Evolutionary conservation across 2,113 vertebrate species (phyloP), one percentile per base, ranked within the genome.

Genomic region (Carassius auratus): DNA sequence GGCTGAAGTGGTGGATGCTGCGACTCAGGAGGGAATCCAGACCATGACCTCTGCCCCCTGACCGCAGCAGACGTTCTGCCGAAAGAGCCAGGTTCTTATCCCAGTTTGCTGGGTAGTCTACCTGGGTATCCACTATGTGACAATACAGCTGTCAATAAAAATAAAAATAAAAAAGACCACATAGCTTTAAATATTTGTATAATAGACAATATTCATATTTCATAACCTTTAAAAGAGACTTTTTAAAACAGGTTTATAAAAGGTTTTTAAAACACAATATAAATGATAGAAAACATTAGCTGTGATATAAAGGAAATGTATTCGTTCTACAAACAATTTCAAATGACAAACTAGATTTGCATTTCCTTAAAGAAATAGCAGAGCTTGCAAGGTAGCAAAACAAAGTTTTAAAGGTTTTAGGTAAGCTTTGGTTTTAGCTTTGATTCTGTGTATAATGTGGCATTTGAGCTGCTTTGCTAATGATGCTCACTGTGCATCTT

Each of bases 11-110:
- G 21, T 89, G 93, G 88, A 96, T 91, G 7, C 95, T 93, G 36
- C 97, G 95, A 0, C 93, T 95, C 84, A 99, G 92, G 90, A 99
- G 92, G 75, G 8, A 73, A 87, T 97, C 94, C 0, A 95, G 93
- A 69, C 94, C 91, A 84, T 90, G 64, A 19, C 88, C 90, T 38
- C 62, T 55, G n/a, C 90, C 91, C 42, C 61, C 92, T 0, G 95
- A 94, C 85, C 92, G 96, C 71, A 99, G 92, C 91, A 98, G 93
- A 90, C 96, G 93, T 94, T 99, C 97, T 0, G 98, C 97, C 73
- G 97, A 96, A 14, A 99, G 95, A 19, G 97, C 98, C 0, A 97
- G 96, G 94, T 99, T 99, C 91, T 98, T 99, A 95, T 99, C 97
- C 98, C 98, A 99, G 88, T 98, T 99, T 84, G 95, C 92, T 0